Percentiles rank a stretch among this genome's conserved stretches.
Conservation (phyloP, 2,113 vertebrate species). For the human region DNA sequence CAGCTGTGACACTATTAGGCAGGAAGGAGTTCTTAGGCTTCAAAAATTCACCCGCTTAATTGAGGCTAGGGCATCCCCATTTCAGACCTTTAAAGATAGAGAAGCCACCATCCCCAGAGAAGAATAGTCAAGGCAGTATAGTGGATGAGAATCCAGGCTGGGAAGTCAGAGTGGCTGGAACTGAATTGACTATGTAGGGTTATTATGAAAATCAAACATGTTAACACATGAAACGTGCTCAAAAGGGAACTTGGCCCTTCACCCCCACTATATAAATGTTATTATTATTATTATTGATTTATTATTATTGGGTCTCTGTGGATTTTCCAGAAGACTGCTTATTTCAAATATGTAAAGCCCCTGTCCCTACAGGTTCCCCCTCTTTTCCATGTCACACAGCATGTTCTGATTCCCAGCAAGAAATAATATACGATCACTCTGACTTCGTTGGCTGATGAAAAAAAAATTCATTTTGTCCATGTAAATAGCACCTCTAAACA, state of each 20-base stretch:
- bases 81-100: not conserved
- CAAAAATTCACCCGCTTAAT: not conserved
- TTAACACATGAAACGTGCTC: not conserved
- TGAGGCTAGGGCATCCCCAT: not conserved
- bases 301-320: not conserved
- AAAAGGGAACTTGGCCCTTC: not conserved
- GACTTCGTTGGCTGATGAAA: not conserved
- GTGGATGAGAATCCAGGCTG: not conserved
- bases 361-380: not conserved
- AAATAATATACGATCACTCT: not conserved
- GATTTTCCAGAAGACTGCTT: not conserved
- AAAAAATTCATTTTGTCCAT: not conserved
- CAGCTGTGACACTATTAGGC: rapidly evolving
- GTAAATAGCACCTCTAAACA: not conserved
- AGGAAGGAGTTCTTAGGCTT: not conserved
- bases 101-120: not conserved
- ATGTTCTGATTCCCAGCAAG: not conserved
- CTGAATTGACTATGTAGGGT: not conserved
- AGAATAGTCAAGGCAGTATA: not conserved
- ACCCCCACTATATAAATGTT: rapidly evolving
- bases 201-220: not conserved
- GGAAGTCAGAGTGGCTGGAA: not conserved
- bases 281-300: not conserved
- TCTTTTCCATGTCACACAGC: not conserved
- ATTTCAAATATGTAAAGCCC: not conserved